Evolutionary conservation across 2,888 invertebrate species (phyloP), one percentile per base, ranked within the genome.

Genomic region (Crioceris asparagi): DNA sequence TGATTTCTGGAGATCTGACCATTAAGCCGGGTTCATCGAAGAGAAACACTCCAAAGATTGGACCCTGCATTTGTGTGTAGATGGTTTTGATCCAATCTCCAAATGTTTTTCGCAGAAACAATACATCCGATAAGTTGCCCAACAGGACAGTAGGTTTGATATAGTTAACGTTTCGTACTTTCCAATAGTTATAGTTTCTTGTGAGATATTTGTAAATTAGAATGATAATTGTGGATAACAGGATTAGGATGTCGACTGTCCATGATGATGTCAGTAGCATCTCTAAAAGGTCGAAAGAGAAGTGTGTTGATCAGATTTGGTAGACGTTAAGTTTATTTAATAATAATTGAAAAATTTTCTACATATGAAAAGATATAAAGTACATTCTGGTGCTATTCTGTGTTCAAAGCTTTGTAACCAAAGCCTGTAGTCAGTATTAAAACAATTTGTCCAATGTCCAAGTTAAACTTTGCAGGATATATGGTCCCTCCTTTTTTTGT

Each of bases 11-110:
- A 45, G 66, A 65, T 25, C 64, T 56, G 0, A 71, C 38, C 1
- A 71, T 45, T 2, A 72, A 43, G 29, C 62, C 60, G 0, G 71
- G 72, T 38, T 62, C 65, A 39, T 67, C 61, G 30, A 70, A 62
- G 15, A 67, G 60, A 47, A 65, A 71, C 29, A 71, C 61, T 2
- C 72, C 72, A 12, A 69, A 57, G 43, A 56, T 67, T 3, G 59
- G 60, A 31, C 54, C 51, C 8, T 48, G 29, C 2, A 36, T 38
- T n/a, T 29, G 31, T 23, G 40, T 29, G 11, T 44, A 38, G 18
- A 38, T 18, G 3, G 32, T 27, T 5, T 30, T 37, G 15, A 49
- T 14, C 40, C 37, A 42, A 15, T 41, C 38, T 8, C 46, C 47
- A 6, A 47, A 36, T 2, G 38, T 38, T 18, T 27, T 40, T 26